These are phyloP conservation scores for Mongoloraphidia duomilia DNA, from an alignment of 2,888 invertebrate species.

Conservation along the genomic window DNA sequence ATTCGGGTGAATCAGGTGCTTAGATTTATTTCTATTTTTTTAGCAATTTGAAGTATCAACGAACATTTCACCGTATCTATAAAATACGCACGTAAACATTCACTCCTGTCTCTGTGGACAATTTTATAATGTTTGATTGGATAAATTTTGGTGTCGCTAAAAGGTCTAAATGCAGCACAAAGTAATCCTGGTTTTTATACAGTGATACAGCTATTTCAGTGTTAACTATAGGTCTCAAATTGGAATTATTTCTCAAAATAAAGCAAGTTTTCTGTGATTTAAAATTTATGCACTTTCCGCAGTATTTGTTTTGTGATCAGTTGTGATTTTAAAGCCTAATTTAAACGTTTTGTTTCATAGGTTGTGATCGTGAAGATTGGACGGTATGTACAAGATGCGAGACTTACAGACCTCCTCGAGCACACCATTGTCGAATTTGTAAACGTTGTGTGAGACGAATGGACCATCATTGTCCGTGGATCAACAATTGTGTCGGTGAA, in stretches of 20 bases:
- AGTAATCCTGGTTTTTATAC: slow-evolving; percentile 1
- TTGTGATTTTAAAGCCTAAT: not conserved
- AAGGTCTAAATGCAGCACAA: too few species aligned
- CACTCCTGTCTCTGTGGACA: too few species aligned
- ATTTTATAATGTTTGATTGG: too few species aligned
- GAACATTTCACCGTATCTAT: too few species aligned
- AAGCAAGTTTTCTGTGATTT: not conserved
- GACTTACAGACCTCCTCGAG: slow-evolving; percentile 67
- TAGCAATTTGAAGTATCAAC: too few species aligned
- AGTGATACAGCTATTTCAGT: too few species aligned
- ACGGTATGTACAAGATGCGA: slow-evolving; percentile 70
- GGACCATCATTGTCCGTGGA: slow-evolving; percentile 86
- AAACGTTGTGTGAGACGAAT: slow-evolving; percentile 65
- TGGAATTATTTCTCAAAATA: not conserved
- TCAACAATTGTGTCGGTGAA: slow-evolving; percentile 88
- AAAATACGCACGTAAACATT: too few species aligned
- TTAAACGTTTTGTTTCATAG: slow-evolving; percentile 16
- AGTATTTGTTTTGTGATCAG: not conserved
- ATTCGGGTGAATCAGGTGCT: slow-evolving; percentile 38
- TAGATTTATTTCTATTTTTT: too few species aligned
- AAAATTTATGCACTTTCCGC: too few species aligned
- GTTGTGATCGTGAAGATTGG: slow-evolving; percentile 50
- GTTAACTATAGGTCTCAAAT: not conserved
- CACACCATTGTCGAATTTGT: slow-evolving; percentile 80
- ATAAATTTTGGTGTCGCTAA: too few species aligned